Base-by-base conservation (phyloP, 2,113 vertebrate genomes). In the Antidorcas marsupialis region DNA sequence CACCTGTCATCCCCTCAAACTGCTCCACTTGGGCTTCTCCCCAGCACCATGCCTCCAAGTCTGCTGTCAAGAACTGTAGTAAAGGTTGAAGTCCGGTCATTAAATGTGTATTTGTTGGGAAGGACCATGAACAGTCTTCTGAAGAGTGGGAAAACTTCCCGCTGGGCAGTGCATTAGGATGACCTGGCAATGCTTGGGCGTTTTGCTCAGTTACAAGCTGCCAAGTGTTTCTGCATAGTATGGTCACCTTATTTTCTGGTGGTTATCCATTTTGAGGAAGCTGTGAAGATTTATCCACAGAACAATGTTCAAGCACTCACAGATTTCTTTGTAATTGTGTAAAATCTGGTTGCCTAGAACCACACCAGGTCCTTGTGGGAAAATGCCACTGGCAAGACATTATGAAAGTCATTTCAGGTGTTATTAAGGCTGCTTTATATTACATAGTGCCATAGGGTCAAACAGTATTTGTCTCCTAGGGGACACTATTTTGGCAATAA, bases 401-500 rank as follows among this genome's bases (percentile, higher is more conserved):
- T 85, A 30, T 74, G 74, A 78, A 96, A 96, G 84, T 60, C 47
- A 88, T 53, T 76, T 59, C 52, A 78, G 59, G 43, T 39, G 47
- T 78, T 60, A 60, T 21, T 39, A 85, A 95, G 36, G 57, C 28
- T n/a, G 36, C 71, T 89, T 93, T 55, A 21, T 15, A 36, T 95
- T 84, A 85, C 45, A 62, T 4, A 88, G 87, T 60, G 67, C 6
- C 85, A 97, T 89, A 95, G 87, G 64, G 36, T 47, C 33, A 87
- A 95, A 94, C 30, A 55, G 76, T 81, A 92, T 89, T 97, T 96
- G 59, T 93, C 50, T 76, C 50, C 12, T 27, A 78, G 15, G 87
- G 62, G 59, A 78, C 85, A 94, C 50, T 90, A 67, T 95, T 98
- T 94, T 82, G 92, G 84, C 97, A 98, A 96, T 90, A 97, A 92